Conservation (phyloP, 2,113 vertebrate species). For the Otus sunia region DNA sequence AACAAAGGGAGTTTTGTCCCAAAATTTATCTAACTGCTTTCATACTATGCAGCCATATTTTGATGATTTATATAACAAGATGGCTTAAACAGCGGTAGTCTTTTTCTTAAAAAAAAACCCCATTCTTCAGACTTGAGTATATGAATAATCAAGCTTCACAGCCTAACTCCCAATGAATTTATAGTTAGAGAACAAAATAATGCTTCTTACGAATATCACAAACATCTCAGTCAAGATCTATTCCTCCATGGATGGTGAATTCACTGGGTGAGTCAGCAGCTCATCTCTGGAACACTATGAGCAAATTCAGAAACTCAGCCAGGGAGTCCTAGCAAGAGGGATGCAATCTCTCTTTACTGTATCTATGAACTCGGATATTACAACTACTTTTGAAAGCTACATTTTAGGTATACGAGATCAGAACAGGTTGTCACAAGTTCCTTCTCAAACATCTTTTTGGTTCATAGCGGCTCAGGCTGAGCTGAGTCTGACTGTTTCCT, state of each 20-base stretch:
- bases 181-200: not conserved
- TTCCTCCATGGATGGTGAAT: not conserved
- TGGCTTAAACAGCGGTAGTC: not conserved
- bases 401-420: not conserved
- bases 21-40: not conserved
- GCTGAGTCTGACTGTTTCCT: not conserved
- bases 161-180: not conserved
- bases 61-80: not conserved
- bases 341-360: not conserved
- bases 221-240: not conserved
- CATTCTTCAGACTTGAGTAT: not conserved
- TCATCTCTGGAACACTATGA: not conserved
- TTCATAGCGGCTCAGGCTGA: not conserved
- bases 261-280: not conserved
- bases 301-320: not conserved
- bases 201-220: not conserved
- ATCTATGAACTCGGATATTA: too few species aligned
- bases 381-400: not conserved
- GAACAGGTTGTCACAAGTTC: not conserved
- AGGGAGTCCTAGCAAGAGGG: not conserved
- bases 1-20: not conserved
- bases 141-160: not conserved
- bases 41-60: not conserved
- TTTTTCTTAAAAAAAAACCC: not conserved
- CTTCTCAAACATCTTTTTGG: not conserved